Evolutionary conservation across 2,888 invertebrate species (phyloP), one percentile per base, ranked within the genome.

Genomic region (Biston betularia): DNA sequence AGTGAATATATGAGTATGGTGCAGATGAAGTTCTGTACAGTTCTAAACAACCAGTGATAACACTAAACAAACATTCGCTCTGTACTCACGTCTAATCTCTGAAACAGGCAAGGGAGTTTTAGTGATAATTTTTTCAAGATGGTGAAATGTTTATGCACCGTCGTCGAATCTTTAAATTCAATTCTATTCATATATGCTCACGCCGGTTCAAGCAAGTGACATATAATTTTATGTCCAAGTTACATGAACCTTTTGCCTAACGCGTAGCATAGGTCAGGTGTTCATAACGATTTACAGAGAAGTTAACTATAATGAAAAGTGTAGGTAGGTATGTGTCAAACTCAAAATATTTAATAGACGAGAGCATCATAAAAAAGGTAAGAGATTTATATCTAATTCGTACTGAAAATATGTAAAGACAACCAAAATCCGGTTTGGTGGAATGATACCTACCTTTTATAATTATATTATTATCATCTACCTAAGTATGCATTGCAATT

Each of bases 61-160:
- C 87, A 89, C 86, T 86, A 79, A 85, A 91, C 91, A 88, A 87
- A 85, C 92, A 91, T 89, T 86, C 88, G 82, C 84, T 83, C 86
- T 85, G 88, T 93, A 93, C 93, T 93, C 91, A 93, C 93, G 92
- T 93, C 92, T 90, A 93, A 87, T 92, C 88, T 92, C 93, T 93
- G 93, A 93, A 93, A 93, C 90, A 93, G 90, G 90, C 85, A 93
- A 93, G 84, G 82, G 76, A 83, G 79, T 78, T 88, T 88, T 88
- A 88, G 85, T 89, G 79, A 84, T 79, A 68, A 78, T 72, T 77
- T 73, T 67, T 74, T 75, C 75, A 72, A 77, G 74, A 50, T 63
- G 63, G 54, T 59, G 46, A 40, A 57, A 48, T 48, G 15, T 58
- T 10, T 63, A 44, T 60, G 60, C 63, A 53, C 59, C 63, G 42